Conservation (phyloP, 2,113 vertebrate species). For the Toxostoma redivivum region DNA sequence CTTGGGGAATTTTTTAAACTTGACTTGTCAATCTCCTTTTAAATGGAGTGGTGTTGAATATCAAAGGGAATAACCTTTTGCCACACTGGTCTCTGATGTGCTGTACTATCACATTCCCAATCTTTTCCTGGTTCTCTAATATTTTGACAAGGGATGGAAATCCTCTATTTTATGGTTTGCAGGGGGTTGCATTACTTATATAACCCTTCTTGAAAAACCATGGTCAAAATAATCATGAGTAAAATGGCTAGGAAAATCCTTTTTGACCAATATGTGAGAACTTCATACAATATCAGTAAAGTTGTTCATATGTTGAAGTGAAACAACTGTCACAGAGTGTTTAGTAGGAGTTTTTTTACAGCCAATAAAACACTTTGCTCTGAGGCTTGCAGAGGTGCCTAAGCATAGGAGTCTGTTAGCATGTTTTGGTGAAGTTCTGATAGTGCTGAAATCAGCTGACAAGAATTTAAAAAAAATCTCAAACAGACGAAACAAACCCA, state of each 20-base stretch:
- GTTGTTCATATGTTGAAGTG: not conserved
- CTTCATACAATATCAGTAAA: not conserved
- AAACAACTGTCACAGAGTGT: not conserved
- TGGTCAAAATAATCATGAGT: not conserved
- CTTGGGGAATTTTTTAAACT: not conserved
- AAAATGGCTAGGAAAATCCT: not conserved
- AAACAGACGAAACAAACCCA: not conserved
- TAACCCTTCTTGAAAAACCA: not conserved
- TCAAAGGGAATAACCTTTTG: slow-evolving; percentile 32
- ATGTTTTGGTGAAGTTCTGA: not conserved
- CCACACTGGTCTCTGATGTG: not conserved
- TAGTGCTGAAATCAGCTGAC: not conserved
- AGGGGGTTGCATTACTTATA: not conserved
- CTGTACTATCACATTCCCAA: not conserved
- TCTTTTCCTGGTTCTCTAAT: not conserved
- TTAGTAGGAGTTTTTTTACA: not conserved
- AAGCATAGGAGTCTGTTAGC: not conserved
- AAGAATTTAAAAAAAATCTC: not conserved
- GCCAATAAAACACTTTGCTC: not conserved
- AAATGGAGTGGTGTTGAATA: slow-evolving; percentile 7
- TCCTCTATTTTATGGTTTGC: not conserved
- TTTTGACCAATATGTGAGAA: not conserved
- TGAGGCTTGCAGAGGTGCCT: not conserved
- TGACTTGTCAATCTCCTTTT: slow-evolving; percentile 18
- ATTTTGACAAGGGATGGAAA: not conserved